Evolutionary conservation across 1,140 invertebrate genomes (phyloP), one percentile per base, ranked within the genome.

Genomic region (Drosophila sechellia): DNA sequence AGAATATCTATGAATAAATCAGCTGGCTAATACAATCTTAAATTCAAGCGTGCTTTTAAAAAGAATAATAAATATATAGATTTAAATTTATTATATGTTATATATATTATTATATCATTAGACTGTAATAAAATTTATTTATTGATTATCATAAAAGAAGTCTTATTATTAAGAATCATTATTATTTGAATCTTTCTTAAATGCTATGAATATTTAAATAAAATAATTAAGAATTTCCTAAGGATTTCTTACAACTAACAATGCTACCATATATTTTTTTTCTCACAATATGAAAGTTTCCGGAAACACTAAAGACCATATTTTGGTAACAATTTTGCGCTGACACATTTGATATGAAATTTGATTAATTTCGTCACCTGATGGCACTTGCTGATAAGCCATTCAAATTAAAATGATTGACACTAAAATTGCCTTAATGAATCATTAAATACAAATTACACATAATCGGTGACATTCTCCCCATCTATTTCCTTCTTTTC

Each of bases 361-460:
- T 70, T 70, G 66, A 70, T 70, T 70, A 70, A 70, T 70, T 70
- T 70, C 66, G 64, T 70, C 66, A 70, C 66, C 66, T 70, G 64
- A 70, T 69, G 64, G 35, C 64, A 70, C 50, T 56, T 37, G 27
- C 52, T 43, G 68, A 70, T 70, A 70, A 55, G 64, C 50, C 65
- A 70, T 70, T 70, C 43, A 70, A 70, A 70, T 70, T 70, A 70
- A 70, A 70, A 70, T 70, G 68, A 70, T 70, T 70, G 68, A 70
- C 65, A 70, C 64, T 70, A 40, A 70, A 70, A 70, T 70, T 70
- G 68, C 64, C 56, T 70, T 70, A 70, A 70, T 70, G 68, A 70
- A 56, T 70, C 68, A 70, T 70, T 70, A 70, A 70, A 70, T 70
- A 70, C 68, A 70, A 70, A 70, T 70, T 70, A 70, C 65, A 70